Base-by-base conservation (phyloP, 2,797 vertebrate species). In the Carduelis carduelis region DNA sequence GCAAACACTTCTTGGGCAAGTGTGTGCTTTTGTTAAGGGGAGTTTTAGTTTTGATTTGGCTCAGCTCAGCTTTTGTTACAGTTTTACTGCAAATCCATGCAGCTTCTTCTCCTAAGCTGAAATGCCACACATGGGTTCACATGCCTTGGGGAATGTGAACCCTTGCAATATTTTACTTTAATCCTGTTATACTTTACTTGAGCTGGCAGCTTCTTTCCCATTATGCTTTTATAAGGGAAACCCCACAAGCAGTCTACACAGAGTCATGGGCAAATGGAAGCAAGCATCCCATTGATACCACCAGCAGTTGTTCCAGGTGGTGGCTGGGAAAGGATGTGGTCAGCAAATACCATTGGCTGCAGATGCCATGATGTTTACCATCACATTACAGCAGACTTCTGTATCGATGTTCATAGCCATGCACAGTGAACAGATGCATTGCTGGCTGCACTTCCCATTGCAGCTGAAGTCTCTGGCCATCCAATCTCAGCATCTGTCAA, bases 371-470 rank as follows among this genome's bases (percentile, higher is more conserved):
- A 32, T 8, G 20, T 27, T 8, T 34, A 22, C n/a, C 2, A 1
- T 30, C 30, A 24, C 18, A 80, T 13, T 34, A 28, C 14, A 44
- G 8, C 23, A 52, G 27, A 37, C 24, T 37, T 66, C 1, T 2
- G 19, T 5, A 15, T 4, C 1, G 1, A 11, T 2, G 0, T 35
- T 41, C 22, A 16, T 14, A 41, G 27, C 30, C 4, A 11, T 0
- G 0, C 1, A 6, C 0, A 4, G 21, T 16, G 41, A 68, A 23
- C 34, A 76, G 32, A 59, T 19, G 11, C 6, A 1, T 14, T 8
- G 7, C 28, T 53, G 27, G 17, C 37, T 56, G 43, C 5, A 20
- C 41, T 37, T 63, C 13, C 7, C 27, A 27, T 18, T 34, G 34
- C 44, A 70, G 7, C 11, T 4, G 2, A n/a, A 43, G 9, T 7